Percentiles rank a stretch among this genome's conserved stretches.
These are phyloP conservation scores for Mus pahari DNA, from an alignment of 2,113 vertebrate genomes.

Conservation along the genomic window DNA sequence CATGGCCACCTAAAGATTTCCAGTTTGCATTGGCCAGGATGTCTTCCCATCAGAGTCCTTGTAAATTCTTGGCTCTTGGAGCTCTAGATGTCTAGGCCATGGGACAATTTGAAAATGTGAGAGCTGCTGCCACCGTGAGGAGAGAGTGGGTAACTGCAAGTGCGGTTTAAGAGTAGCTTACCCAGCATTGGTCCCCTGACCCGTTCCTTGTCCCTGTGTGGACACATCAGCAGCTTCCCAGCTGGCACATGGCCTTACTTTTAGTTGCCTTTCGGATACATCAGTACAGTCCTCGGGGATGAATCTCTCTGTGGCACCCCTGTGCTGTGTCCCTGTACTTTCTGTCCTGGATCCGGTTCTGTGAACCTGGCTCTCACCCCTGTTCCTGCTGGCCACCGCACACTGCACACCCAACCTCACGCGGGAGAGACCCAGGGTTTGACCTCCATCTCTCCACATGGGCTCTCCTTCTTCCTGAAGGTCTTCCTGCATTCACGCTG, in stretches of 20 bases:
- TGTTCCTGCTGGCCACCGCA: neutral
- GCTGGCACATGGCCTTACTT: neutral
- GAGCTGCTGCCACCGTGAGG: conserved; percentile 72
- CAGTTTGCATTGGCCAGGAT: no score
- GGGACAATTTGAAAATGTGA: neutral
- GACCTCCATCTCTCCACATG: no score
- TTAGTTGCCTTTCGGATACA: neutral
- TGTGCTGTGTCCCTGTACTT: neutral
- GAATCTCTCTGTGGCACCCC: neutral
- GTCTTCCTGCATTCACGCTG: neutral
- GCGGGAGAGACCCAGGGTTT: neutral
- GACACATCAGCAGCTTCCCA: neutral
- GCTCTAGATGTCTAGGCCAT: neutral
- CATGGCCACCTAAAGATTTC: no score
- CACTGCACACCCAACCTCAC: neutral
- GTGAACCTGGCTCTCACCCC: neutral
- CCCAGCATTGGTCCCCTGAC: fast-evolving
- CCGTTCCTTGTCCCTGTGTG: neutral
- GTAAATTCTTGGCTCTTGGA: neutral
- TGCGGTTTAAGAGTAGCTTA: neutral
- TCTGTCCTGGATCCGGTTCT: neutral
- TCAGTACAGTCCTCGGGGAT: neutral
- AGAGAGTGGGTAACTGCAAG: conserved; percentile 35
- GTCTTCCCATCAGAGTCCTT: neutral
- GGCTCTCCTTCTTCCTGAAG: neutral